Evolutionary conservation across 2,888 invertebrate species (phyloP).

Genomic region (Acanthosepion pharaonis): DNA sequence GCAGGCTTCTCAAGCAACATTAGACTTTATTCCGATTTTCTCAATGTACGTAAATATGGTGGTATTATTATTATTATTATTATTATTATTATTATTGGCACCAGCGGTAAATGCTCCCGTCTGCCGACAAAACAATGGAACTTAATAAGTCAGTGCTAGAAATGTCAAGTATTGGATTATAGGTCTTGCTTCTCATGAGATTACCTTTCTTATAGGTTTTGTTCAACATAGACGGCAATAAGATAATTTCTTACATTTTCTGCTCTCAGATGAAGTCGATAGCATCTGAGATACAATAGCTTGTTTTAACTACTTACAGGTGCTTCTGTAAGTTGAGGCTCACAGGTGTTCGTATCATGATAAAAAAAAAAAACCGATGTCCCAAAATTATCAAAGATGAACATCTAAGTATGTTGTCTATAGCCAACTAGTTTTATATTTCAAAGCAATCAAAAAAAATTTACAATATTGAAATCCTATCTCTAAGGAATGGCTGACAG

Average conservation of each 20-base stretch:
- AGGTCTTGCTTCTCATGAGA: neutral
- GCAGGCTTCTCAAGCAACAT: too few species aligned
- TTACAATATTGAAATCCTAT: neutral
- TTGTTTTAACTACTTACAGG: slow-evolving; percentile 17
- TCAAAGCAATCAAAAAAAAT: neutral
- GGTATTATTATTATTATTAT: too few species aligned
- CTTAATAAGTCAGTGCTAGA: neutral
- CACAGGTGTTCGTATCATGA: neutral
- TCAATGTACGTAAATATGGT: too few species aligned
- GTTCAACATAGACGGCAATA: neutral
- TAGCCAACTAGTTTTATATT: neutral
- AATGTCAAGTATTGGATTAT: neutral
- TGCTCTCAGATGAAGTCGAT: neutral
- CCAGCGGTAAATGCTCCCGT: too few species aligned
- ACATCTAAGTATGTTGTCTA: neutral
- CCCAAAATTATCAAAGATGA: neutral
- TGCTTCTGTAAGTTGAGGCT: slow-evolving; percentile 14
- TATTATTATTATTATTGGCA: too few species aligned
- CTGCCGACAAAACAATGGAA: too few species aligned
- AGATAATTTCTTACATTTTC: slow-evolving; percentile 9
- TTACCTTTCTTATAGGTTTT: slow-evolving; percentile 9
- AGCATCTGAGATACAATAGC: neutral
- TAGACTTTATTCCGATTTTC: too few species aligned
- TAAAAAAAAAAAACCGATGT: neutral
- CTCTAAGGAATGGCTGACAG: neutral